Evolutionary conservation across 1,140 invertebrate genomes (phyloP).

Genomic region (Aphelinus atriplicis): DNA sequence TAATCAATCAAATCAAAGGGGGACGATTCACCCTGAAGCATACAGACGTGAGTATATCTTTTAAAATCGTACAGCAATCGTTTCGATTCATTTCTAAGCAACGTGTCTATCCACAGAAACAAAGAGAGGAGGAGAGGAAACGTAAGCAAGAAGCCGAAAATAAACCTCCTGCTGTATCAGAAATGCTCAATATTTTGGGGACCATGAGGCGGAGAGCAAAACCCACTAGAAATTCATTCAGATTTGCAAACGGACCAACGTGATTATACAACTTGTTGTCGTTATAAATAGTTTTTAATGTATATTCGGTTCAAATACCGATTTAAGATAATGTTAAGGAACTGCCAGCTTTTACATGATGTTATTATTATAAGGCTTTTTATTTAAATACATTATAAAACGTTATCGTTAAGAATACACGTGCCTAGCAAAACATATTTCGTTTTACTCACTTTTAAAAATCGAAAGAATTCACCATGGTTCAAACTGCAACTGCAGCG

Average conservation of each 20-base stretch:
- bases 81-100: no score
- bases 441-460: slow-evolving; percentile 13
- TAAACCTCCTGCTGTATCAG: slow-evolving; percentile 73
- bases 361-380: slow-evolving; percentile 35
- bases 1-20: slow-evolving; percentile 80
- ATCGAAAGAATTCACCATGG: background rate
- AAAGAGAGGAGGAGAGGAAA: slow-evolving; percentile 68
- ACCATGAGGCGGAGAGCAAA: slow-evolving; percentile 72
- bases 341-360: slow-evolving; percentile 36
- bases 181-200: slow-evolving; percentile 78
- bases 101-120: slow-evolving; percentile 52
- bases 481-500: background rate
- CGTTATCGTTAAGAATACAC: slow-evolving; percentile 28
- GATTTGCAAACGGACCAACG: slow-evolving; percentile 47
- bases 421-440: background rate
- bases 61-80: background rate
- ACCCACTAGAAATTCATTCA: slow-evolving; percentile 52
- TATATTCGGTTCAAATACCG: slow-evolving; percentile 44
- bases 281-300: slow-evolving; percentile 70
- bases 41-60: slow-evolving; percentile 65
- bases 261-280: slow-evolving; percentile 54
- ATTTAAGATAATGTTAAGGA: slow-evolving; percentile 31
- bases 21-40: slow-evolving; percentile 78
- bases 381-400: slow-evolving; percentile 35
- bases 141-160: slow-evolving; percentile 67